A percentile compares a stretch with the other conserved stretches of the same genome.
phyloP scores from a whole-genome alignment of 1,140 invertebrate genomes.

The Cecropterus lyciades region DNA sequence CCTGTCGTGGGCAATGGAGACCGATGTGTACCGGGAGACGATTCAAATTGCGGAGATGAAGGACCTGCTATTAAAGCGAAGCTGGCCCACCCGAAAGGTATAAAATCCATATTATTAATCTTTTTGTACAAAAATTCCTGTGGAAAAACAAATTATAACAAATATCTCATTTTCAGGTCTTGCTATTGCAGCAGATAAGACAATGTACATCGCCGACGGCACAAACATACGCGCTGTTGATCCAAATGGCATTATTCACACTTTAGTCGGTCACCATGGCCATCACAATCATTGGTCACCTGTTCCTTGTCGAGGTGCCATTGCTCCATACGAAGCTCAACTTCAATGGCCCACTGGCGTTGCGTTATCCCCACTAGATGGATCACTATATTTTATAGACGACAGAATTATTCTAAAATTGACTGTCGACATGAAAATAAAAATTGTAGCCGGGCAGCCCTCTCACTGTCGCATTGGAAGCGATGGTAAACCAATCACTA shows the following conservation, averaged over 20 bases:
- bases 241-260: conserved; percentile 96
- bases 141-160: conserved; percentile 1
- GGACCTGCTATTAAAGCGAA: conserved; percentile 95
- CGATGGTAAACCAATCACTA: conserved; percentile 69
- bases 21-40: conserved; percentile 96
- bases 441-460: conserved; percentile 95
- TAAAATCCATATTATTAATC: not conserved
- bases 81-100: conserved; percentile 97
- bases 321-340: conserved; percentile 92
- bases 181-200: conserved; percentile 95
- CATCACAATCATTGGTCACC: conserved; percentile 96
- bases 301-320: conserved; percentile 92
- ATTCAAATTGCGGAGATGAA: conserved; percentile 96
- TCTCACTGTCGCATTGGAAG: conserved; percentile 90
- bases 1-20: conserved; percentile 97
- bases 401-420: conserved; percentile 96
- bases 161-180: conserved; percentile 85
- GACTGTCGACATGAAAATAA: conserved; percentile 95
- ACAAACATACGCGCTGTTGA: conserved; percentile 97
- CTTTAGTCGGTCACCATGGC: conserved; percentile 95
- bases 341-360: conserved; percentile 98
- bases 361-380: conserved; percentile 96
- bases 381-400: conserved; percentile 97
- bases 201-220: conserved; percentile 97
- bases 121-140: not conserved